Conservation (phyloP, 2,797 vertebrate species). For the Girardinus metallicus region DNA sequence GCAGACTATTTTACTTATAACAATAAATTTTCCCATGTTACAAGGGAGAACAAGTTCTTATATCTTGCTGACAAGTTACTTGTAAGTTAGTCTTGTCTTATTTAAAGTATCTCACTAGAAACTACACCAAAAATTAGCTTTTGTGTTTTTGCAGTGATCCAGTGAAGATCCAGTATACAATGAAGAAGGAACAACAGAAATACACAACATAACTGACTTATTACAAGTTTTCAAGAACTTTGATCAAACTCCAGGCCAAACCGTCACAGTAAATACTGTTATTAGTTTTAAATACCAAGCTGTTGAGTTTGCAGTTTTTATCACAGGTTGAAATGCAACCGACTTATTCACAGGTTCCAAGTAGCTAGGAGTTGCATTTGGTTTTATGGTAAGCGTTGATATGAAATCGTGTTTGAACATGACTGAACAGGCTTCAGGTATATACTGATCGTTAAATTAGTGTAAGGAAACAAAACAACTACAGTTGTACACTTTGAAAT, state of each 20-base stretch:
- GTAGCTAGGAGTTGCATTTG: not conserved
- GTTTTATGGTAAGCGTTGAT: not conserved
- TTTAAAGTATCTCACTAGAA: no score
- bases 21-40: no score
- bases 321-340: slow-evolving; percentile 17
- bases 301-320: not conserved
- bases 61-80: no score
- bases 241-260: slow-evolving; percentile 27
- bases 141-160: no score
- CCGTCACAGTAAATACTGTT: slow-evolving; percentile 3
- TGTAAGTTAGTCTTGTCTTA: no score
- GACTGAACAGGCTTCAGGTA: not conserved
- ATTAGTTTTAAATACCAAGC: slow-evolving; percentile 17
- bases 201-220: not conserved
- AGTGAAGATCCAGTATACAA: no score
- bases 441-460: not conserved
- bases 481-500: not conserved
- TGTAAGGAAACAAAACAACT: not conserved
- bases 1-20: no score
- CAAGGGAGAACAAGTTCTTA: no score
- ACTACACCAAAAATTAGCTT: no score
- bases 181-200: not conserved
- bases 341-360: slow-evolving; percentile 21
- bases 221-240: slow-evolving; percentile 17
- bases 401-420: not conserved